A percentile compares a stretch with the other conserved stretches of the same genome.
Conservation (phyloP, 2,113 vertebrate species). For the Rhynchopsitta pachyrhyncha region DNA sequence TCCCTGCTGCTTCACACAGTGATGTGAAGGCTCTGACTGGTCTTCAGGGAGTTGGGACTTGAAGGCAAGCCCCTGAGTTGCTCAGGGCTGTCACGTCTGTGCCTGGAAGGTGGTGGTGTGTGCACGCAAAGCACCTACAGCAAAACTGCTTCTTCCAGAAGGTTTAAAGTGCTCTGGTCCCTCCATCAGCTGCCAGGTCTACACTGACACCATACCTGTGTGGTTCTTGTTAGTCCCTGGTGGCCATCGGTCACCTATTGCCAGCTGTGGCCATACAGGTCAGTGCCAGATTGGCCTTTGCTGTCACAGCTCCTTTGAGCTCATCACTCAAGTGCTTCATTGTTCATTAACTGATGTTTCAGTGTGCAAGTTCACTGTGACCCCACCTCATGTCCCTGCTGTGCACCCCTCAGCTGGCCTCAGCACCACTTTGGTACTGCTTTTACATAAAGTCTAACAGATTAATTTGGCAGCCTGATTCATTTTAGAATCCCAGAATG, state of each 20-base stretch:
- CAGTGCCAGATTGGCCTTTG: neutral
- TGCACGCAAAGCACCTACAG: neutral
- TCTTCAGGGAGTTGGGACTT: neutral
- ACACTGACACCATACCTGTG: neutral
- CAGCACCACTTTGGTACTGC: neutral
- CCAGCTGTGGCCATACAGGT: neutral
- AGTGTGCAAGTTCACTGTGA: neutral
- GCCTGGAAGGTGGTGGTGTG: neutral
- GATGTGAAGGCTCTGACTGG: neutral
- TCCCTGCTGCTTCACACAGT: rapidly evolving
- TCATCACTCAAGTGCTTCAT: neutral
- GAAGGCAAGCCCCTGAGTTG: neutral
- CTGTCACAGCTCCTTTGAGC: neutral
- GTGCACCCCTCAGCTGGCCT: neutral
- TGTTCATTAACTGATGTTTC: neutral
- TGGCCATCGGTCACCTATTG: neutral
- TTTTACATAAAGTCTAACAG: neutral
- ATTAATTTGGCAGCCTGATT: neutral
- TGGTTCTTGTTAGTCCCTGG: neutral
- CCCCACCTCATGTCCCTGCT: neutral
- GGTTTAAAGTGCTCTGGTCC: neutral
- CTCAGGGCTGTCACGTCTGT: neutral
- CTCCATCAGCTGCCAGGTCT: neutral
- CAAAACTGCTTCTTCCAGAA: neutral
- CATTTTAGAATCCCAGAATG: neutral